A percentile compares a stretch with the other conserved stretches of the same genome.
These are phyloP conservation scores for Drosophila watanabei DNA, from an alignment of 1,140 invertebrate species.

Conservation along the genomic window DNA sequence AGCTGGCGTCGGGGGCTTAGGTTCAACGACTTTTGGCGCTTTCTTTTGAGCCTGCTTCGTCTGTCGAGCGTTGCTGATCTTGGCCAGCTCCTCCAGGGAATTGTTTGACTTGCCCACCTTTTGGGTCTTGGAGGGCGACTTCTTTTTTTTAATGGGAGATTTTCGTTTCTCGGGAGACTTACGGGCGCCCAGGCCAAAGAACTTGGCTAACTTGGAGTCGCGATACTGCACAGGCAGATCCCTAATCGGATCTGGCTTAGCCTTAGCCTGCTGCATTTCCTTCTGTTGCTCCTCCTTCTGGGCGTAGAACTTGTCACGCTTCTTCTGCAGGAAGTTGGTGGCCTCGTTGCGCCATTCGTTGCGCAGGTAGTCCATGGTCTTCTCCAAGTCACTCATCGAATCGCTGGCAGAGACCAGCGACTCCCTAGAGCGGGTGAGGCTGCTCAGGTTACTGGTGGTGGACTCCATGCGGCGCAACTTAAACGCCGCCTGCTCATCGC, in stretches of 20 bases:
- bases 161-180: constrained; percentile 74
- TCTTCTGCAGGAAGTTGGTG: constrained; percentile 80
- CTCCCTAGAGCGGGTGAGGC: constrained; percentile 69
- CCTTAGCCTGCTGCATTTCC: constrained; percentile 23
- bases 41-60: constrained; percentile 49
- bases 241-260: constrained; percentile 12
- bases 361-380: constrained; percentile 81
- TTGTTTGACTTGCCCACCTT: constrained; percentile 55
- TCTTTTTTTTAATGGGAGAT: constrained; percentile 64
- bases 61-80: constrained; percentile 61
- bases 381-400: constrained; percentile 77
- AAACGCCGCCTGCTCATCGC: constrained; percentile 67
- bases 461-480: constrained; percentile 82
- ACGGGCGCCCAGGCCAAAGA: constrained; percentile 64
- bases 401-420: constrained; percentile 65
- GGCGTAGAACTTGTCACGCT: constrained; percentile 75
- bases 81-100: constrained; percentile 66
- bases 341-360: constrained; percentile 83
- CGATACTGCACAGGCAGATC: constrained; percentile 66
- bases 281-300: constrained; percentile 60
- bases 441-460: constrained; percentile 76
- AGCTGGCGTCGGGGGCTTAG: constrained; percentile 34
- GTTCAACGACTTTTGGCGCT: constrained; percentile 16
- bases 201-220: constrained; percentile 79
- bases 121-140: constrained; percentile 50